These are phyloP conservation scores for Remorina albescens DNA, from an alignment of 2,797 vertebrate species.

Conservation along the genomic window DNA sequence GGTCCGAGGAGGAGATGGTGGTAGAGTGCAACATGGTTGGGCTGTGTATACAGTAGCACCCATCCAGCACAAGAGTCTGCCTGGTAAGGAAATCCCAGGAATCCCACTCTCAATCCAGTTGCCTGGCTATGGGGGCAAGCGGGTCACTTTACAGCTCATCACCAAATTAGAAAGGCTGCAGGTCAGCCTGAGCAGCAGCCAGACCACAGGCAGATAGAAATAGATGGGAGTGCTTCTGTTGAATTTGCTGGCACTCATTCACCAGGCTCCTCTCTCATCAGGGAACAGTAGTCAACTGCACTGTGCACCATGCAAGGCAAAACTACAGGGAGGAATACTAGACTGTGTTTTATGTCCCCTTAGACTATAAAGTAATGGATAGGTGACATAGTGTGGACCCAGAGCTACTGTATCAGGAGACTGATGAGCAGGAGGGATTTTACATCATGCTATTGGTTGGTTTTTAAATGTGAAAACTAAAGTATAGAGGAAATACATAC, in stretches of 20 bases:
- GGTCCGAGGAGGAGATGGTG: conserved; percentile 57
- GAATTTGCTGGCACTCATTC: conserved; percentile 55
- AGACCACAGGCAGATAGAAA: conserved; percentile 66
- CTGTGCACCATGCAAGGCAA: conserved; percentile 18
- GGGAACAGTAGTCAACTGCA: conserved; percentile 13
- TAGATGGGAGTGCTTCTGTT: conserved; percentile 58
- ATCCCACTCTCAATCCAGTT: conserved; percentile 72
- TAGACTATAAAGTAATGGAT: conserved; percentile 28
- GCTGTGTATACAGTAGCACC: conserved; percentile 64
- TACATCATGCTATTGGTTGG: neutral
- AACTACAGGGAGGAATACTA: conserved; percentile 27
- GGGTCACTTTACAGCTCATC: conserved; percentile 86
- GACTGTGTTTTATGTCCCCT: conserved; percentile 18
- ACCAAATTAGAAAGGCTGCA: conserved; percentile 82
- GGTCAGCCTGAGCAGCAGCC: conserved; percentile 65
- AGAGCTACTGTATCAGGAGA: conserved; percentile 15
- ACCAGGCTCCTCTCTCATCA: conserved; percentile 45
- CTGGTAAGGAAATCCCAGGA: conserved; percentile 82
- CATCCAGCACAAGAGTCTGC: conserved; percentile 52
- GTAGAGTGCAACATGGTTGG: conserved; percentile 38
- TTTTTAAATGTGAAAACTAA: neutral
- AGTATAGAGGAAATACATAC: too few relatives aligned
- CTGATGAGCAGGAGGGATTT: conserved; percentile 12
- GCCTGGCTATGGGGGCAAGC: conserved; percentile 55
- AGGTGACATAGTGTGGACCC: conserved; percentile 19